These are phyloP conservation scores for Clavelina lepadiformis DNA, from an alignment of 23 tunicate genomes.

Conservation along the genomic window DNA sequence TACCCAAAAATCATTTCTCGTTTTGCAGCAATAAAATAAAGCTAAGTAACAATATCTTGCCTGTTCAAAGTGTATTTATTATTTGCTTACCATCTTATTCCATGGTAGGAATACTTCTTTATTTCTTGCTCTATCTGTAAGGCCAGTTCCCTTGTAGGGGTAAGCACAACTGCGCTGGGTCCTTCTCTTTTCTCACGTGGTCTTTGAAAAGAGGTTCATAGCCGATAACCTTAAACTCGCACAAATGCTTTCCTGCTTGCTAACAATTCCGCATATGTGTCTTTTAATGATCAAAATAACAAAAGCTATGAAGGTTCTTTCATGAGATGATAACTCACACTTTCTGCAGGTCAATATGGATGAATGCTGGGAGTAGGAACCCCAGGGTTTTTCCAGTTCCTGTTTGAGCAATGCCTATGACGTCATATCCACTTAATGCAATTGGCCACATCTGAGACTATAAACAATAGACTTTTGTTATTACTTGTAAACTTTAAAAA, in stretches of 20 bases:
- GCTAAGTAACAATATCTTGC: not conserved
- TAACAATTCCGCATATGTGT: too few relatives aligned
- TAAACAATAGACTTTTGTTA: too few relatives aligned
- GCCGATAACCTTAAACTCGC: too few relatives aligned
- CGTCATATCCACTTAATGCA: constrained; percentile 78
- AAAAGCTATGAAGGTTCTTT: too few relatives aligned
- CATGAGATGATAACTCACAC: constrained; percentile 9
- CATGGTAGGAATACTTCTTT: constrained; percentile 67
- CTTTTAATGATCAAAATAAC: too few relatives aligned
- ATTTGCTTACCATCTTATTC: constrained; percentile 52
- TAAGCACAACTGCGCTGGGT: constrained; percentile 73
- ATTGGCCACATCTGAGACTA: constrained; percentile 93
- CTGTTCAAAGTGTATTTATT: not conserved
- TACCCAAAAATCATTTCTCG: too few relatives aligned
- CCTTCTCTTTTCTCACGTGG: constrained; percentile 69
- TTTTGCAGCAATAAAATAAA: not conserved
- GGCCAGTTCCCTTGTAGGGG: constrained; percentile 98
- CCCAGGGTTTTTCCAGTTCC: constrained; percentile 99
- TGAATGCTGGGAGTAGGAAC: constrained; percentile 76
- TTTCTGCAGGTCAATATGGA: constrained; percentile 81
- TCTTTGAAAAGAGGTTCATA: too few relatives aligned
- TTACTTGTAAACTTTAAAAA: too few relatives aligned
- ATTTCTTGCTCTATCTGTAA: constrained; percentile 86
- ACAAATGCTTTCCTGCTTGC: too few relatives aligned
- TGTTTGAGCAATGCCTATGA: constrained; percentile 97